Conservation (phyloP, 1,140 invertebrate genomes). For the Laodelphax striatellus region DNA sequence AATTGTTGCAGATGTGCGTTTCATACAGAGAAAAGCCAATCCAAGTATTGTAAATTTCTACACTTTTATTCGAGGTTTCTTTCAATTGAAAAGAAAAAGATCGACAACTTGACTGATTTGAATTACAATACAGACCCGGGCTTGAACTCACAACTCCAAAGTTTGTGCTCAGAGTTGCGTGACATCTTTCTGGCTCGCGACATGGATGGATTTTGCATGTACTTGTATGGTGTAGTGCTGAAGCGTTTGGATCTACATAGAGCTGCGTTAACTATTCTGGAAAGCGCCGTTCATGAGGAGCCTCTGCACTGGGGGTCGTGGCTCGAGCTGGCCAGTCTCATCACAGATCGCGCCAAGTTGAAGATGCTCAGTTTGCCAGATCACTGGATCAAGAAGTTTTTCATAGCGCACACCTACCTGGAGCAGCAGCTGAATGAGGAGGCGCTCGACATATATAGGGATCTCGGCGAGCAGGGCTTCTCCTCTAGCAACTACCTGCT, state of each 20-base stretch:
- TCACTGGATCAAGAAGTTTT: constrained; percentile 94
- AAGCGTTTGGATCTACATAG: constrained; percentile 73
- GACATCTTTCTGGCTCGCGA: constrained; percentile 45
- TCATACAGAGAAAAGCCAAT: constrained; percentile 59
- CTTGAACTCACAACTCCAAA: constrained; percentile 41
- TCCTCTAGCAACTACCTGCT: constrained; percentile 79
- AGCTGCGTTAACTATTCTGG: constrained; percentile 61
- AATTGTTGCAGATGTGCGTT: constrained; percentile 52
- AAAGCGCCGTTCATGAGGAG: constrained; percentile 61
- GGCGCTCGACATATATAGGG: constrained; percentile 69
- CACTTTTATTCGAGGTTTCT: constrained; percentile 78
- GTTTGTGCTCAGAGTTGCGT: constrained; percentile 41
- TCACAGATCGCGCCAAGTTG: constrained; percentile 57
- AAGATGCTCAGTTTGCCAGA: constrained; percentile 67
- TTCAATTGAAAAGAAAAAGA: constrained; percentile 75
- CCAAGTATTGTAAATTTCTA: constrained; percentile 60
- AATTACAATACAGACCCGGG: constrained; percentile 53
- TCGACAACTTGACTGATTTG: constrained; percentile 70
- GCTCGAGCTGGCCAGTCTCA: constrained; percentile 78
- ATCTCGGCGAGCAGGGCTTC: constrained; percentile 68
- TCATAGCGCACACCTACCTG: constrained; percentile 79
- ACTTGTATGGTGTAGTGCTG: constrained; percentile 83
- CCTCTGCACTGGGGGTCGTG: constrained; percentile 89
- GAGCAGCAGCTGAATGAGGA: constrained; percentile 86
- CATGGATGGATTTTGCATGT: constrained; percentile 79